Conservation (phyloP, 1,140 invertebrate genomes). For the Dendroctonus ponderosae region DNA sequence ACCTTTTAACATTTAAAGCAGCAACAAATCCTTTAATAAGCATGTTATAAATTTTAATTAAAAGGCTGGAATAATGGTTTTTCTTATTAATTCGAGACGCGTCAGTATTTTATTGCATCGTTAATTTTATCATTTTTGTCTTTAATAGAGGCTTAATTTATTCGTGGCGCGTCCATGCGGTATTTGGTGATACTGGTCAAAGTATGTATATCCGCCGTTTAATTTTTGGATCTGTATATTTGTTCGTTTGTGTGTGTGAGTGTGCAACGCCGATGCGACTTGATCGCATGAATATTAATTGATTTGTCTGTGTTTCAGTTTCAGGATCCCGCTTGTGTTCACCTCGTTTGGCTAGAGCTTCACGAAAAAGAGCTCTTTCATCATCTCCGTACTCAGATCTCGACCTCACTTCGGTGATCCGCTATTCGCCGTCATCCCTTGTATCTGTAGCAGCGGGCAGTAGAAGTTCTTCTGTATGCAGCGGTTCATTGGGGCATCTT, state of each 20-base stretch:
- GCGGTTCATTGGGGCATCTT: conserved; percentile 91
- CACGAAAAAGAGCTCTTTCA: conserved; percentile 85
- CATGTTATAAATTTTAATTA: conserved; percentile 7
- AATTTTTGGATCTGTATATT: conserved; percentile 1
- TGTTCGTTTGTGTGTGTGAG: conserved; percentile 1
- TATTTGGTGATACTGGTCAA: background rate
- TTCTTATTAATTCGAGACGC: conserved; percentile 2
- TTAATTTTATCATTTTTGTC: conserved; percentile 22
- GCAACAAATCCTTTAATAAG: background rate
- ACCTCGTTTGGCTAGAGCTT: conserved; percentile 58
- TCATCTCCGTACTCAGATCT: conserved; percentile 93
- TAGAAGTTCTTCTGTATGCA: conserved; percentile 71
- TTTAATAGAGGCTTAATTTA: conserved; percentile 24
- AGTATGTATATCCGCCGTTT: conserved; percentile 1
- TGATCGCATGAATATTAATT: background rate
- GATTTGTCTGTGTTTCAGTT: conserved; percentile 36
- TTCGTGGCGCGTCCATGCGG: conserved; percentile 1
- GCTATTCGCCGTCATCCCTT: conserved; percentile 91
- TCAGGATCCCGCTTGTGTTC: conserved; percentile 70
- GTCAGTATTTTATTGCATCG: conserved; percentile 5
- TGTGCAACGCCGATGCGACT: background rate
- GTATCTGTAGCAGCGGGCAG: conserved; percentile 89
- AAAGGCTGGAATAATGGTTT: background rate
- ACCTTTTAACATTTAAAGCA: too few species aligned
- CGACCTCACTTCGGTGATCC: conserved; percentile 92